Percentiles rank a stretch among this genome's conserved stretches.
phyloP scores from a whole-genome alignment of 2,888 invertebrate species.

The Aspidiotus destructor region DNA sequence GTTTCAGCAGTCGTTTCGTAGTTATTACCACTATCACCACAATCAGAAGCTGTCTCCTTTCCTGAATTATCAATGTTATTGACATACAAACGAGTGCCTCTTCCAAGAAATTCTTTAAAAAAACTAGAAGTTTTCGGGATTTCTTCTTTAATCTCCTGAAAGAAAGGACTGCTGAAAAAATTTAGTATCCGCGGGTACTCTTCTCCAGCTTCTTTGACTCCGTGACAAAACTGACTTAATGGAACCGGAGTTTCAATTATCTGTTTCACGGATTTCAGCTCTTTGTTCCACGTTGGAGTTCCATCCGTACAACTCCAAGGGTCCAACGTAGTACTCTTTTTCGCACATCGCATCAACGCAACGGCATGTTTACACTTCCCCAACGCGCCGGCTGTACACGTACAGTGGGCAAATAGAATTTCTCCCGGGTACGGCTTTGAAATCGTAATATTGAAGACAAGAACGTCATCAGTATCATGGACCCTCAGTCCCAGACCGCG shows the following conservation, averaged over 20 bases:
- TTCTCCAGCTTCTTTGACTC: background rate
- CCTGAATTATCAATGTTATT: background rate
- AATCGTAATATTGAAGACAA: background rate
- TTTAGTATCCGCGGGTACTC: background rate
- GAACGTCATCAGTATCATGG: background rate
- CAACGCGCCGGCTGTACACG: background rate
- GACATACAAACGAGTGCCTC: background rate
- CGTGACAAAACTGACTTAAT: background rate
- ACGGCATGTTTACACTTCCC: background rate
- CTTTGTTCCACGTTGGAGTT: background rate
- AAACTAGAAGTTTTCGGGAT: background rate
- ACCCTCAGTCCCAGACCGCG: background rate
- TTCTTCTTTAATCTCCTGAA: background rate
- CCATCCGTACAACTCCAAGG: background rate
- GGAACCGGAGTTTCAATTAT: background rate
- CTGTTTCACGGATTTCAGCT: background rate
- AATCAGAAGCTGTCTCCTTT: background rate
- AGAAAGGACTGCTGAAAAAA: background rate
- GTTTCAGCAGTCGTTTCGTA: background rate
- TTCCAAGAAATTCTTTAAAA: background rate
- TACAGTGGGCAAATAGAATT: background rate
- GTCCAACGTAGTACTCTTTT: background rate
- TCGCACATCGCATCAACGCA: background rate
- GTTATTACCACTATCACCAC: background rate
- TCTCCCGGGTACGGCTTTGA: background rate